These are phyloP conservation scores for Donacobius atricapilla DNA, from an alignment of 2,113 vertebrate species.

Conservation along the genomic window DNA sequence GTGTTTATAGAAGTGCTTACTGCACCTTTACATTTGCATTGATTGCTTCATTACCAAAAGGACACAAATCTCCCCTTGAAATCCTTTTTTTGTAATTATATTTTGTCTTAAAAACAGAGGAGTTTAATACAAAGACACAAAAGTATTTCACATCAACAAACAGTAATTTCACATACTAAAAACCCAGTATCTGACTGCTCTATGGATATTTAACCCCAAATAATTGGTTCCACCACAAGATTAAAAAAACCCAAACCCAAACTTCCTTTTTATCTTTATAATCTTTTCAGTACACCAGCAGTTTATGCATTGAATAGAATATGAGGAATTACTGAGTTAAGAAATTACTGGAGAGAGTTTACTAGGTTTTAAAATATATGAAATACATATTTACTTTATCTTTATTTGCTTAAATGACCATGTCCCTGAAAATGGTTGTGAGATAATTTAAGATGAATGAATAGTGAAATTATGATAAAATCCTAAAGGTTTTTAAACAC, in stretches of 20 bases:
- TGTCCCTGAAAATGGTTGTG: constrained; percentile 66
- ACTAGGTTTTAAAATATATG: constrained; percentile 38
- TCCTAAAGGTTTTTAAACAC: constrained; percentile 36
- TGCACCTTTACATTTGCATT: background rate
- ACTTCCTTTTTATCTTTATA: constrained; percentile 55
- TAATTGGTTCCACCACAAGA: constrained; percentile 43
- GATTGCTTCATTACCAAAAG: background rate
- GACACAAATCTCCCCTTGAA: background rate
- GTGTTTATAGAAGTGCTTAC: background rate
- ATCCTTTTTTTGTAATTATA: background rate
- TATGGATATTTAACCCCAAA: constrained; percentile 26
- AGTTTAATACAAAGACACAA: background rate
- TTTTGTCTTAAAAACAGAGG: background rate
- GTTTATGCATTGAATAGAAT: constrained; percentile 71
- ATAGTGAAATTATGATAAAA: constrained; percentile 42
- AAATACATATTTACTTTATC: constrained; percentile 61
- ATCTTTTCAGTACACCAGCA: constrained; percentile 69
- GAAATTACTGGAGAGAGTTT: constrained; percentile 66
- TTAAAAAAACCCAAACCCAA: background rate
- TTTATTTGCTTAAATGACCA: constrained; percentile 69
- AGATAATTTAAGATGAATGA: constrained; percentile 70
- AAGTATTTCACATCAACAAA: background rate
- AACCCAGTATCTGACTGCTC: background rate
- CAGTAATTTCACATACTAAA: background rate
- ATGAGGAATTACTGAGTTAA: constrained; percentile 74